Evolutionary conservation across 1,140 invertebrate species (phyloP), one percentile per base, ranked within the genome.

Genomic region (Eueides isabella): DNA sequence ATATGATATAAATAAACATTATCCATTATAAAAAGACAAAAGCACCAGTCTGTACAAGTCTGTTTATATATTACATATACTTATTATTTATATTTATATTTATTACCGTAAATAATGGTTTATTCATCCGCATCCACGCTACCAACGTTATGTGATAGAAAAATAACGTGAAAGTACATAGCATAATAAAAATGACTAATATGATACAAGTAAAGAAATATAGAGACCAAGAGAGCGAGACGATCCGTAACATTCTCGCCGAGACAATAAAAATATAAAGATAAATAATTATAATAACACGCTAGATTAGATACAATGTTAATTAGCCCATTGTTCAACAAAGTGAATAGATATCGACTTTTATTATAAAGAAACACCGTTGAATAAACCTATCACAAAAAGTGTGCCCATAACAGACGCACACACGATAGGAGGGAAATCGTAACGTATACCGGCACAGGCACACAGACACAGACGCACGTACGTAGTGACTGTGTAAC

Each of bases 271-370:
- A 81, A 83, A 82, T 81, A 84, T 84, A 80, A 77, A 76, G 80
- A 80, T 79, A 84, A 81, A 84, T 85, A 84, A 85, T 84, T 85
- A 87, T 87, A 85, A 86, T 85, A 88, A 85, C 82, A 85, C 79
- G 79, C 74, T 82, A 84, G 72, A 87, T 85, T 82, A 85, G 85
- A 84, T 86, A 85, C 82, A 78, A 86, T 79, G 82, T 87, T 89
- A 89, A 89, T 89, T 89, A 88, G 79, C 75, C 87, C 77, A 89
- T 89, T 89, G 87, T 89, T 87, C 83, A 75, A 75, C 76, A 82
- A 72, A 78, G 73, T 83, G 83, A 85, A 85, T 83, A 83, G 83
- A 85, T 83, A 84, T 85, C 83, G 74, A 74, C 77, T 82, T 80
- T 72, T 82, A 81, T 80, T 81, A 80, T 80, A 80, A 83, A 83